Percentiles rank a stretch among this genome's conserved stretches.
phyloP scores from a whole-genome alignment of 2,888 invertebrate species.

The Seira musarum region DNA sequence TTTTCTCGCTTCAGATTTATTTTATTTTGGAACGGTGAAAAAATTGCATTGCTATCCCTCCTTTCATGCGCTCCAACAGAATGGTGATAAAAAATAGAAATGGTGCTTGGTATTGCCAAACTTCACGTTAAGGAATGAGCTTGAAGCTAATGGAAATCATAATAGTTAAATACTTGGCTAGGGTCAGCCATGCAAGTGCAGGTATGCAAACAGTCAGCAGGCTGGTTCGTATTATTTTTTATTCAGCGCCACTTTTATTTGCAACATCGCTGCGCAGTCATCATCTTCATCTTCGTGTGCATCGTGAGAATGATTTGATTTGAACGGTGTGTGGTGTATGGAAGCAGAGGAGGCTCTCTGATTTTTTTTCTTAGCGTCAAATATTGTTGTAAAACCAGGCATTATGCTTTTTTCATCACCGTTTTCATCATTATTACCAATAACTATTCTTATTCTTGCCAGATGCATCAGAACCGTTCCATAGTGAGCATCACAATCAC shows the following conservation, averaged over 20 bases:
- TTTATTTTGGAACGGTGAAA: neutral
- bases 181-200: conserved; percentile 8
- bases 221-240: neutral
- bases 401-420: neutral
- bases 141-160: neutral
- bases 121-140: neutral
- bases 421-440: neutral
- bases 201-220: neutral
- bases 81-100: neutral
- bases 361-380: neutral
- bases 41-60: neutral
- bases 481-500: neutral
- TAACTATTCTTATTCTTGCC: conserved; percentile 16
- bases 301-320: neutral
- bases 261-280: neutral
- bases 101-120: neutral
- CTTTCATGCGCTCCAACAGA: neutral
- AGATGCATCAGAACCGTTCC: conserved; percentile 38
- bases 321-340: neutral
- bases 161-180: conserved; percentile 4
- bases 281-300: neutral
- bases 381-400: conserved; percentile 1
- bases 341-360: neutral
- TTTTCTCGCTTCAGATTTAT: neutral
- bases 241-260: neutral